These are phyloP conservation scores for Xylocopa sonorina DNA, from an alignment of 1,140 invertebrate genomes.

Conservation along the genomic window DNA sequence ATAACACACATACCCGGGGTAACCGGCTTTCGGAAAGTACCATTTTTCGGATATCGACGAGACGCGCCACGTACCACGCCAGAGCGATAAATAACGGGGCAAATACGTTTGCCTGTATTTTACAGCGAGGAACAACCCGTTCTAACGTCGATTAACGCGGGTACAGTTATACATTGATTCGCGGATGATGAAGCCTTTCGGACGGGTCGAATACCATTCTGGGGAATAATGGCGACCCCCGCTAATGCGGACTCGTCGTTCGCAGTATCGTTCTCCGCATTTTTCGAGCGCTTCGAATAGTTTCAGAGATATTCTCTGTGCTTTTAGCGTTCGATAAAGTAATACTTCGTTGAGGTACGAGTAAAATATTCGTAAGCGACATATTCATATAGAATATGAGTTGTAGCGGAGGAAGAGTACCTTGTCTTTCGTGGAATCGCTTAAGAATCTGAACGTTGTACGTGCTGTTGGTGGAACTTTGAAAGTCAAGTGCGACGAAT, in stretches of 20 bases:
- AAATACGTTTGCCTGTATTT: conserved; percentile 16
- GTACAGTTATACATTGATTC: conserved; percentile 36
- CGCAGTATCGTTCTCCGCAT: not conserved
- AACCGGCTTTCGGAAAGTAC: not conserved
- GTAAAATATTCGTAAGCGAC: not conserved
- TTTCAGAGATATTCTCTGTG: no score
- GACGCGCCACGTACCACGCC: not conserved
- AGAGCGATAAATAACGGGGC: conserved; percentile 35
- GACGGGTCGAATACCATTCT: not conserved
- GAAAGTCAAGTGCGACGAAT: conserved; percentile 28
- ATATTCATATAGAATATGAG: not conserved
- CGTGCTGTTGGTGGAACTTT: conserved; percentile 7
- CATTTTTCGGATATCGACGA: not conserved
- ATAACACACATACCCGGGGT: conserved; percentile 16
- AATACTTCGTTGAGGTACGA: no score
- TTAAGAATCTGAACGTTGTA: not conserved
- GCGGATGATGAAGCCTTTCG: not conserved
- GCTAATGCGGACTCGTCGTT: not conserved
- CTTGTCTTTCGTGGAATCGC: not conserved
- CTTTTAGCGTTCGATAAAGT: no score
- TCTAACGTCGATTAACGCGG: not conserved
- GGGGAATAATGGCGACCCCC: not conserved
- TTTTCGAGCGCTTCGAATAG: no score
- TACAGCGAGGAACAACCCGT: conserved; percentile 6
- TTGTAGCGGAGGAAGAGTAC: not conserved